A percentile compares a stretch with the other conserved stretches of the same genome.
phyloP scores from a whole-genome alignment of 2,113 vertebrate species.

The Sprattus sprattus region DNA sequence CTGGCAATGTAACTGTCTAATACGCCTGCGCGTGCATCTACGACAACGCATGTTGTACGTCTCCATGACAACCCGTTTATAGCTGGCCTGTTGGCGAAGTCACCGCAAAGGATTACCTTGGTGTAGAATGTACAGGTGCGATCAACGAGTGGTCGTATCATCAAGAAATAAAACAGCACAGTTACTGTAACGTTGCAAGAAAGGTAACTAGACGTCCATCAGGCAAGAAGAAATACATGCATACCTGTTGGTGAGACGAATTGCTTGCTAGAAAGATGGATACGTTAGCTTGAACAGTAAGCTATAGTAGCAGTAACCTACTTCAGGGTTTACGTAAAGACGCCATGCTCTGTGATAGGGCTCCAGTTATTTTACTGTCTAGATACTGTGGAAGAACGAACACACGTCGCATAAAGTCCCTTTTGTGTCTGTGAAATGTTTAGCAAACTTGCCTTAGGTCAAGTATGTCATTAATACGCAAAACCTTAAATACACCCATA shows the following conservation, averaged over 20 bases:
- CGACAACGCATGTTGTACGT: conserved; percentile 64
- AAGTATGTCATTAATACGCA: background rate
- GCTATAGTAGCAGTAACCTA: background rate
- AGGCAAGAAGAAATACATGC: conserved; percentile 15
- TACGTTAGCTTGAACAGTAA: background rate
- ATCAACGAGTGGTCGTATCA: background rate
- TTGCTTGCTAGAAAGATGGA: background rate
- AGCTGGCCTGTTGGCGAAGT: conserved; percentile 42
- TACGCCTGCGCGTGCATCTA: conserved; percentile 56
- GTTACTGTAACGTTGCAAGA: background rate
- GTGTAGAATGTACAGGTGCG: conserved; percentile 47
- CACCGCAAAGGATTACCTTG: conserved; percentile 59
- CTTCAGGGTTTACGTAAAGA: background rate
- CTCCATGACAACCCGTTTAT: conserved; percentile 70
- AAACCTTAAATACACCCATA: background rate
- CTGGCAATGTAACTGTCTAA: background rate
- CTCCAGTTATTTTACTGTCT: background rate
- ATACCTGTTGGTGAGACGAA: conserved; percentile 28
- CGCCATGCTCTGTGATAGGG: background rate
- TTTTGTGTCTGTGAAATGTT: background rate
- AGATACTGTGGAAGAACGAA: background rate
- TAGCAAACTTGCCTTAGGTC: background rate
- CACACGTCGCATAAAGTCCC: background rate
- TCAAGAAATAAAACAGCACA: background rate
- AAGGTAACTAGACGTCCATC: background rate